Evolutionary conservation across 2,113 vertebrate genomes (phyloP), one percentile per base, ranked within the genome.

Genomic region (Periophthalmus modestus): DNA sequence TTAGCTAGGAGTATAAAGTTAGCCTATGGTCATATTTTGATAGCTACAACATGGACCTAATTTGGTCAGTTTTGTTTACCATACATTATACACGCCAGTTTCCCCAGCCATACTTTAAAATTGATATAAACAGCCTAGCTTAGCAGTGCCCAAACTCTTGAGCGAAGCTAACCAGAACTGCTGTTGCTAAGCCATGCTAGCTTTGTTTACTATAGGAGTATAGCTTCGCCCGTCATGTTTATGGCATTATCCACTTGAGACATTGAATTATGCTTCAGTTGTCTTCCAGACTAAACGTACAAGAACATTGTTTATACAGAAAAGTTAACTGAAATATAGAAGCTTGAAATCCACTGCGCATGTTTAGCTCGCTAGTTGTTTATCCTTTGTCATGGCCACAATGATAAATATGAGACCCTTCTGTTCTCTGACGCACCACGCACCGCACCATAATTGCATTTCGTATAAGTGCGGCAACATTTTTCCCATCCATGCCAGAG

Each of bases 391-490:
- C 43, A 28, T 5, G 34, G 54, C 59, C 7, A 24, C 69, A 39
- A 78, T 5, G 59, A 34, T 68, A 63, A 66, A 72, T 62, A 70
- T 33, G 24, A 36, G 34, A 23, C 7, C 23, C 54, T 33, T 61
- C 52, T 34, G 73, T 54, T 62, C 39, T 55, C 48, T 57, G 58
- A 77, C 34, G 62, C 50, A 76, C 69, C 58, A 71, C 43, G 43
- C 71, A 71, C 78, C 80, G 73, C 85, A 83, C 36, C 43, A 62
- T 78, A 79, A 85, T 80, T 77, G 23, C 66, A 82, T 82, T 78
- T 78, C 15, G 68, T 79, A 87, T 80, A 84, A 71, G 24, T 87
- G 75, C 66, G 71, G 74, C 52, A 24, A 10, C 39, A 65, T 74
- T 84, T 48, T 66, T 46, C 36, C 65, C 21, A 28, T 52, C 34